A percentile compares a stretch with the other conserved stretches of the same genome.
Evolutionary conservation across 2,888 invertebrate species (phyloP).

Genomic region (Sepiola atlantica): DNA sequence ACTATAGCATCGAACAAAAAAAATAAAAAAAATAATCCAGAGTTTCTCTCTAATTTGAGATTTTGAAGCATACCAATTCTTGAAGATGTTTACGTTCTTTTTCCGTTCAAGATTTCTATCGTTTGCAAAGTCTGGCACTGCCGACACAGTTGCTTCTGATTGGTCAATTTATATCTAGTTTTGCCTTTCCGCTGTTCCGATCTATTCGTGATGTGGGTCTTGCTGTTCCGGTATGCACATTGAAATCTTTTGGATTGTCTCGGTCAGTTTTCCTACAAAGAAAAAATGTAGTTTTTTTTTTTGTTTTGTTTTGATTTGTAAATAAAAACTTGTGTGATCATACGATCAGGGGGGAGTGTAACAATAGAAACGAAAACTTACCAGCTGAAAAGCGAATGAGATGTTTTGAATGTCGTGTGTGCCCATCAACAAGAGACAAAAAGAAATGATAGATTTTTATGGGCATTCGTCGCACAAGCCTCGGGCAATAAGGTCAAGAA

Average conservation of each 20-base stretch:
- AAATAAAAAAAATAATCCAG: neutral
- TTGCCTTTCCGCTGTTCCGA: neutral
- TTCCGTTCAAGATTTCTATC: neutral
- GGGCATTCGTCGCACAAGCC: too few relatives aligned
- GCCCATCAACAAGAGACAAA: too few relatives aligned
- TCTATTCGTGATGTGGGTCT: neutral
- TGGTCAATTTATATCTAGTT: neutral
- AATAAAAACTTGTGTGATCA: neutral
- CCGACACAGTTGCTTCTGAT: neutral
- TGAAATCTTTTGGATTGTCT: neutral
- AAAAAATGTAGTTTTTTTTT: neutral
- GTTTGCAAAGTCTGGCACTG: neutral
- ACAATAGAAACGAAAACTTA: too few relatives aligned
- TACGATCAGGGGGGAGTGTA: neutral
- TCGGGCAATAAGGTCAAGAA: too few relatives aligned
- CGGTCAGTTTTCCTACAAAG: neutral
- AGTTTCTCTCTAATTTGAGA: neutral
- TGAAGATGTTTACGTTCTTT: neutral
- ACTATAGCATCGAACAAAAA: neutral
- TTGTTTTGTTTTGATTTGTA: neutral
- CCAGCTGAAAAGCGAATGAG: too few relatives aligned
- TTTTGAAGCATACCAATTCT: neutral
- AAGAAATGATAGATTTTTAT: too few relatives aligned
- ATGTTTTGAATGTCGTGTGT: too few relatives aligned
- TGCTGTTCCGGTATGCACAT: neutral